phyloP scores from a whole-genome alignment of 2,797 vertebrate species.

The Gallinago stenura region DNA sequence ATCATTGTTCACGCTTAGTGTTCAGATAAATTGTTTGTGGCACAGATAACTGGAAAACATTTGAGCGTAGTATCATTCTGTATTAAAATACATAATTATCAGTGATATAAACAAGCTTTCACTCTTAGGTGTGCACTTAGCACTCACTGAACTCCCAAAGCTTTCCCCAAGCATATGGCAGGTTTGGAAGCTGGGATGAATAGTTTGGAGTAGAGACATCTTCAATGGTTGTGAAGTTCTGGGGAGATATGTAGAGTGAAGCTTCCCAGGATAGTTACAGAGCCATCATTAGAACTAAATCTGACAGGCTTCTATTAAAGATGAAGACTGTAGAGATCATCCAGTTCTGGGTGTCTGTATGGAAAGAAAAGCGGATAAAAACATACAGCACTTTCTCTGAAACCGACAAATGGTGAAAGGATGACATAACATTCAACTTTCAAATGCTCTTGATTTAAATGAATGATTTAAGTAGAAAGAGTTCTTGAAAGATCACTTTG shows the following conservation, averaged over 20 bases:
- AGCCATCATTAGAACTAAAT: conserved; percentile 40
- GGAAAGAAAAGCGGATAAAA: conserved; percentile 23
- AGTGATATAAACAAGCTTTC: neutral
- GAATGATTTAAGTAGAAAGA: conserved; percentile 51
- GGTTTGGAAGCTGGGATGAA: neutral
- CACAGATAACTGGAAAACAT: neutral
- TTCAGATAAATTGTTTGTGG: neutral
- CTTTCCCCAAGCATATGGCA: neutral
- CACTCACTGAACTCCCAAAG: neutral
- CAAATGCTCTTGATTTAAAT: conserved; percentile 42
- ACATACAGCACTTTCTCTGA: neutral
- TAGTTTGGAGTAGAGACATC: neutral
- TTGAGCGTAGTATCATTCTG: neutral
- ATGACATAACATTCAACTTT: conserved; percentile 19
- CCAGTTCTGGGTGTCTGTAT: neutral
- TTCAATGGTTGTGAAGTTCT: neutral
- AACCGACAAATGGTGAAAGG: conserved; percentile 23
- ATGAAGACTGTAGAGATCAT: conserved; percentile 32
- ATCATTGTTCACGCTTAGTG: neutral
- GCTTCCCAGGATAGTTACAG: conserved; percentile 20
- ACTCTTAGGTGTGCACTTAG: neutral
- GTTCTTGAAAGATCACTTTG: conserved; percentile 64
- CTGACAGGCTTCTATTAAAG: conserved; percentile 30
- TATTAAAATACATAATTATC: neutral
- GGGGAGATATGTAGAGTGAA: neutral